phyloP scores from a whole-genome alignment of 2,888 invertebrate genomes.

The Drosophila villosipedis region DNA sequence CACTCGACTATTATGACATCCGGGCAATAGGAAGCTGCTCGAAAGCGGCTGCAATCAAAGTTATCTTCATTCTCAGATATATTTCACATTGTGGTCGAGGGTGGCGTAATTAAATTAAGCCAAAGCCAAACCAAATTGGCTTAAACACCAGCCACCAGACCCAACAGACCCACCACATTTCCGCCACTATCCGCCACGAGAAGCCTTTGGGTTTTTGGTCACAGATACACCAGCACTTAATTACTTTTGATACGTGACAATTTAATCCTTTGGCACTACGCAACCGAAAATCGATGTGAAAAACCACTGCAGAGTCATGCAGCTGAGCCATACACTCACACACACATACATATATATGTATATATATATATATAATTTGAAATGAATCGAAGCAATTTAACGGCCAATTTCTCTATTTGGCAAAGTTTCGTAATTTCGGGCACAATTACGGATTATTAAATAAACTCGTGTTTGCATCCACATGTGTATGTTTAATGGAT shows the following conservation, averaged over 20 bases:
- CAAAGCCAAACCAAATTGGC: constrained; percentile 56
- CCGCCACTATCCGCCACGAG: not conserved
- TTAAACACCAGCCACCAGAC: constrained; percentile 28
- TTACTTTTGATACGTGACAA: constrained; percentile 73
- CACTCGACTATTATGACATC: constrained; percentile 40
- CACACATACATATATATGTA: not conserved
- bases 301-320: constrained; percentile 30
- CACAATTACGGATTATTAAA: constrained; percentile 21
- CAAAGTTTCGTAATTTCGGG: constrained; percentile 1
- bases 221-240: constrained; percentile 55
- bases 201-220: constrained; percentile 38
- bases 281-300: constrained; percentile 46
- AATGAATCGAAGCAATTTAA: constrained; percentile 17
- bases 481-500: not conserved
- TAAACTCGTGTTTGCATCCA: not conserved
- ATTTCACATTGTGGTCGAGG: constrained; percentile 36
- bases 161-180: constrained; percentile 5
- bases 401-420: constrained; percentile 11
- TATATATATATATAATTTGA: not conserved
- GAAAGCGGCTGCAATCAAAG: constrained; percentile 44
- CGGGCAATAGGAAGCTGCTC: constrained; percentile 17
- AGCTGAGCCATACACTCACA: not conserved
- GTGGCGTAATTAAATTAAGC: constrained; percentile 64
- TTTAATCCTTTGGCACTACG: constrained; percentile 57
- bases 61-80: constrained; percentile 27